Evolutionary conservation across 2,113 vertebrate genomes (phyloP).

Genomic region (Promerops cafer): DNA sequence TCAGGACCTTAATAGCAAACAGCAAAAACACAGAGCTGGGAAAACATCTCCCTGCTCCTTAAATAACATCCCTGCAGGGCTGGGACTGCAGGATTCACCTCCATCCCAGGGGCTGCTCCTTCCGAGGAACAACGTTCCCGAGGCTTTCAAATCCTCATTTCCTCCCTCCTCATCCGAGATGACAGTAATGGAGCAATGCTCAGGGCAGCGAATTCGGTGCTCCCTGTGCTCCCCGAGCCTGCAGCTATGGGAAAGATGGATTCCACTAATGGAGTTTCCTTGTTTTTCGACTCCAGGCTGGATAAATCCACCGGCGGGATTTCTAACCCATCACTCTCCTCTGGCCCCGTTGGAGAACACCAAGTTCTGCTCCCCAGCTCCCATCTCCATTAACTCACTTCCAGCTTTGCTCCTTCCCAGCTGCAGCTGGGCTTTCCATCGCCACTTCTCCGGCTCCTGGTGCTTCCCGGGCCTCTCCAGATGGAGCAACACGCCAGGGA

Average conservation of each 20-base stretch:
- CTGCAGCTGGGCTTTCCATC: neutral
- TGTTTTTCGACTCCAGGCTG: neutral
- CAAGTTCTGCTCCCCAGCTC: neutral
- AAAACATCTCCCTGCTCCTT: neutral
- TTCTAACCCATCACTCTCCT: neutral
- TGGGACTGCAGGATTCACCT: neutral
- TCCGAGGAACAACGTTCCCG: neutral
- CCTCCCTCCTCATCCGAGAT: neutral
- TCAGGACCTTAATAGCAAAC: neutral
- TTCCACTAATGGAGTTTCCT: neutral
- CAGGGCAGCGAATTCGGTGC: neutral
- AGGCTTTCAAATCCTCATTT: neutral
- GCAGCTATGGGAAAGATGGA: neutral
- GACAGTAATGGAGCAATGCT: neutral
- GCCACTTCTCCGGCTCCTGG: rapidly evolving
- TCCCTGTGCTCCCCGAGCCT: neutral
- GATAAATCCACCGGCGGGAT: neutral
- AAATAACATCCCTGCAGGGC: neutral
- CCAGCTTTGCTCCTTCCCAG: neutral
- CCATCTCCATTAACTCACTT: neutral
- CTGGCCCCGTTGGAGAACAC: neutral
- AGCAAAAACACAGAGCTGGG: neutral
- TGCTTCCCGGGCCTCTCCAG: neutral
- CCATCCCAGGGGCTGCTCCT: neutral
- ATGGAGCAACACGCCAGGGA: neutral